phyloP scores from a whole-genome alignment of 2,797 vertebrate genomes.

The Bufotes viridis region DNA sequence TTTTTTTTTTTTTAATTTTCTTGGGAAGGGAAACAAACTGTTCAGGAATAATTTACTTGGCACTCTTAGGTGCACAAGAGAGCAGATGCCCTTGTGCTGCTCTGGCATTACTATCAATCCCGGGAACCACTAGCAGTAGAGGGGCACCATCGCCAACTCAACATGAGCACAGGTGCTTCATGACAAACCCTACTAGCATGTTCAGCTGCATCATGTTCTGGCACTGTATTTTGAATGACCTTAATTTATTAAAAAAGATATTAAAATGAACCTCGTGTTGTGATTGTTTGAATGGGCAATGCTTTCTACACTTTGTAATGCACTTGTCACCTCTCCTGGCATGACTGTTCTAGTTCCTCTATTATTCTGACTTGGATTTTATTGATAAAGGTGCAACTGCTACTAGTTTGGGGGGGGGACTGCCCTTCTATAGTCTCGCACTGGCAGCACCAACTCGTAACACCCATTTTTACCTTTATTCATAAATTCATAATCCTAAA shows the following conservation, averaged over 20 bases:
- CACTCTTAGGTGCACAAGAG: slow-evolving; percentile 77
- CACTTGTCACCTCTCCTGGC: too few species aligned
- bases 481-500: too few species aligned
- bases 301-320: neutral
- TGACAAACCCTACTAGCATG: slow-evolving; percentile 91
- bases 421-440: too few species aligned
- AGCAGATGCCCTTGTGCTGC: slow-evolving; percentile 79
- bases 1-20: slow-evolving; percentile 58
- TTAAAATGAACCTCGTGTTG: slow-evolving; percentile 59
- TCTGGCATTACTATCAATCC: slow-evolving; percentile 83
- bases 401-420: too few species aligned
- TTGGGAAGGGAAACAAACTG: slow-evolving; percentile 73
- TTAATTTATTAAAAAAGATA: slow-evolving; percentile 98
- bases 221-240: slow-evolving; percentile 99
- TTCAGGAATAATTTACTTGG: slow-evolving; percentile 81
- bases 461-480: too few species aligned
- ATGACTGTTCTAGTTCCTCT: too few species aligned
- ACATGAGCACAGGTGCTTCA: slow-evolving; percentile 95
- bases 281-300: neutral
- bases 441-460: too few species aligned
- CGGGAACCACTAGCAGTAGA: slow-evolving; percentile 91
- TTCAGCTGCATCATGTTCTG: slow-evolving; percentile 97
- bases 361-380: too few species aligned
- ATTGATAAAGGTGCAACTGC: too few species aligned
- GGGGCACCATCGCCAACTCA: slow-evolving; percentile 76